Percentiles rank a stretch among this genome's conserved stretches.
These are phyloP conservation scores for Macrostomum lignano DNA, from an alignment of 1,140 invertebrate genomes.

Conservation along the genomic window DNA sequence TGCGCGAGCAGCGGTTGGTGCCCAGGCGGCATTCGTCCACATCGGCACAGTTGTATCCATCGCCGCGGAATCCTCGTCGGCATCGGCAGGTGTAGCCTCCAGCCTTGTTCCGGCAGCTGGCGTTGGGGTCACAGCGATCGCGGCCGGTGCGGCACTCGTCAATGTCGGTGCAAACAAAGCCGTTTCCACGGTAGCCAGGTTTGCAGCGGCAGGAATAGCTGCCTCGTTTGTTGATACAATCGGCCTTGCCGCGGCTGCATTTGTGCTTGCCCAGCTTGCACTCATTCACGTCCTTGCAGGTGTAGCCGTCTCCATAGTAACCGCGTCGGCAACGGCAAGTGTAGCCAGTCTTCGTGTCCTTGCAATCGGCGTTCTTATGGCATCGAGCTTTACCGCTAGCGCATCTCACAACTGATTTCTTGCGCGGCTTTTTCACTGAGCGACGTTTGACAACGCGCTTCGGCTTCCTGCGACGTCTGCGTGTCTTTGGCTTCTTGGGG, in stretches of 20 bases:
- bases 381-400: constrained; percentile 5
- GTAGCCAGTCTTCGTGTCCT: constrained; percentile 6
- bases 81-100: constrained; percentile 57
- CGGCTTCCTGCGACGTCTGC: too few species aligned
- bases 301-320: constrained; percentile 5
- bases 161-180: constrained; percentile 33
- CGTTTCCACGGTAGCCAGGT: constrained; percentile 10
- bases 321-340: constrained; percentile 4
- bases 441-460: too few species aligned
- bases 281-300: constrained; percentile 33
- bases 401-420: too few species aligned
- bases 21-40: constrained; percentile 8
- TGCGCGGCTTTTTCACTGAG: too few species aligned
- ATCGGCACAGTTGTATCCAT: constrained; percentile 31
- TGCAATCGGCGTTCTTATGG: constrained; percentile 7
- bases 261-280: constrained; percentile 41
- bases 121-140: neutral
- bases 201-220: constrained; percentile 22
- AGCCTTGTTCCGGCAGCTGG: constrained; percentile 44
- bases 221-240: constrained; percentile 41
- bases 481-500: too few species aligned
- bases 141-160: constrained; percentile 49
- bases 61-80: constrained; percentile 45
- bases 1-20: constrained; percentile 7
- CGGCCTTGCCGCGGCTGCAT: constrained; percentile 45